Evolutionary conservation across 2,113 vertebrate species (phyloP).

Genomic region (Herpailurus yagouaroundi): DNA sequence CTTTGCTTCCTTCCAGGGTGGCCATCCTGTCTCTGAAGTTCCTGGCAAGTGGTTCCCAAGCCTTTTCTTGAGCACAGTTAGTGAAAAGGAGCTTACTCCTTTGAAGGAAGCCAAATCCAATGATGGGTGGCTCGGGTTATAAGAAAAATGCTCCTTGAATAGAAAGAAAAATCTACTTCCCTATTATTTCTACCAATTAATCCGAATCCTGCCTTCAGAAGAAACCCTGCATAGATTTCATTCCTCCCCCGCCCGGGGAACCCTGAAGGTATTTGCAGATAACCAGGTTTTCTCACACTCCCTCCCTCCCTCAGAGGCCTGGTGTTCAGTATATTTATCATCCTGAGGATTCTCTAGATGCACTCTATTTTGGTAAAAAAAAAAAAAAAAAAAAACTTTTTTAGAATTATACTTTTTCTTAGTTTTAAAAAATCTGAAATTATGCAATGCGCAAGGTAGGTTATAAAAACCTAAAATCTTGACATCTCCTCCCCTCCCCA

Average conservation of each 20-base stretch:
- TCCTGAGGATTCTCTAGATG: background rate
- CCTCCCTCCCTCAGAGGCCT: background rate
- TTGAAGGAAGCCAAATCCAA: constrained; percentile 13
- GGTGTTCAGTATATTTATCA: background rate
- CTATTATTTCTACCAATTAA: background rate
- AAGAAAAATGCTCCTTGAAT: background rate
- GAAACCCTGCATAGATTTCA: background rate
- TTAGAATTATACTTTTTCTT: background rate
- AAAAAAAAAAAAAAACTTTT: background rate
- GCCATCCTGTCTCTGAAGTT: background rate
- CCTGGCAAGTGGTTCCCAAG: background rate
- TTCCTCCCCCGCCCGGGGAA: background rate
- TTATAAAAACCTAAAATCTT: constrained; percentile 2
- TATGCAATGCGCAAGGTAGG: background rate
- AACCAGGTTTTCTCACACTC: background rate
- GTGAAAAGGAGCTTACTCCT: background rate
- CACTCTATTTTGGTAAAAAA: background rate
- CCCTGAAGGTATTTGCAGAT: background rate
- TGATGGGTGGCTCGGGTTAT: background rate
- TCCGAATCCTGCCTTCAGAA: background rate
- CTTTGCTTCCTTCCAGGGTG: background rate
- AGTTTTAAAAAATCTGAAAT: background rate
- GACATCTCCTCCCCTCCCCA: background rate
- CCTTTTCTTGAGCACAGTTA: background rate
- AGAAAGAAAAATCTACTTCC: background rate